These are phyloP conservation scores for Sternotherus odoratus DNA, from an alignment of 2,797 vertebrate species.

Conservation along the genomic window DNA sequence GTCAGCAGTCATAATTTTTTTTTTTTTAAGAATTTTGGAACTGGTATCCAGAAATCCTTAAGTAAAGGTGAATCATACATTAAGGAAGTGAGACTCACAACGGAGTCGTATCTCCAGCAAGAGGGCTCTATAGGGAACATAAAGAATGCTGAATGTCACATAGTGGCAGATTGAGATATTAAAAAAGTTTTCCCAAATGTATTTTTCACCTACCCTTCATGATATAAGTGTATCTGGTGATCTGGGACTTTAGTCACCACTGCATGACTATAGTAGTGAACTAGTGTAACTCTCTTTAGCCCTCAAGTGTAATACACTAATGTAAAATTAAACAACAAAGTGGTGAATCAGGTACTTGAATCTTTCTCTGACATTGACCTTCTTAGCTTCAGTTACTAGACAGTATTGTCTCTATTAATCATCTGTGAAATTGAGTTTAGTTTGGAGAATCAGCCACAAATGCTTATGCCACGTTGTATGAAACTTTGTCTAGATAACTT, in stretches of 20 bases:
- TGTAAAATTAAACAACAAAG: background rate
- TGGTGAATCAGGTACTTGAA: background rate
- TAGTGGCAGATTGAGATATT: constrained; percentile 49
- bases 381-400: background rate
- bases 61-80: constrained; percentile 53
- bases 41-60: constrained; percentile 39
- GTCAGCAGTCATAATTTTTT: constrained; percentile 55
- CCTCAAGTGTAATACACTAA: background rate
- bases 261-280: background rate
- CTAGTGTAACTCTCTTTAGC: background rate
- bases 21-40: constrained; percentile 55
- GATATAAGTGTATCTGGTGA: background rate
- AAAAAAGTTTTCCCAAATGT: constrained; percentile 27
- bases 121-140: constrained; percentile 36
- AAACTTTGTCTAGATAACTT: background rate
- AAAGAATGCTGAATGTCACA: constrained; percentile 35
- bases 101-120: background rate
- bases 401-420: background rate
- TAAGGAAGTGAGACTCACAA: constrained; percentile 43
- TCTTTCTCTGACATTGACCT: background rate
- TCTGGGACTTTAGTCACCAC: background rate
- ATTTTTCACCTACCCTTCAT: background rate
- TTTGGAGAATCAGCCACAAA: background rate
- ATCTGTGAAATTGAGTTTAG: background rate
- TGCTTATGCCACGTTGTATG: background rate